Base-by-base conservation (phyloP, 2,797 vertebrate genomes). In the Melanotaenia parkinsoni region DNA sequence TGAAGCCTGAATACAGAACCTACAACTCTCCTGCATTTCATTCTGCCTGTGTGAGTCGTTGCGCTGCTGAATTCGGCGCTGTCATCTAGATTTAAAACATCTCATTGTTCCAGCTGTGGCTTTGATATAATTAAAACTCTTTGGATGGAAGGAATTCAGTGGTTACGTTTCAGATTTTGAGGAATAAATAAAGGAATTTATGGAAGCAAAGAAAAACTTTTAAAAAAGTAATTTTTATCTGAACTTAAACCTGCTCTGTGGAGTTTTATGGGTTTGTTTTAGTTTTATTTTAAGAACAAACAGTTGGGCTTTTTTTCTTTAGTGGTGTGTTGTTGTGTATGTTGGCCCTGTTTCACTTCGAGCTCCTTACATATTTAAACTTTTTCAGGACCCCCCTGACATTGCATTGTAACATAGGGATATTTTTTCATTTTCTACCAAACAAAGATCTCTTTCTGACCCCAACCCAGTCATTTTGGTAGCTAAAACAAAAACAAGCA, bases 61-160 rank as follows among this genome's bases (percentile, higher is more conserved):
- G n/a, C 5, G 43, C 71, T 45, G 43, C n/a, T n/a, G n/a, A n/a
- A n/a, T n/a, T n/a, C 35, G 18, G 70, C 63, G 78, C 47, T 9
- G 64, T 73, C 43, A 70, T 73, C 37, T 62, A 62, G 75, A 73
- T 35, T 26, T n/a, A 58, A 69, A 74, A 73, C 8, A 32, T 59
- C 28, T 33, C 20, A 2, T 1, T 68, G 72, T 65, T 58, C 54
- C 37, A 26, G 7, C 20, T 75, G 71, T 73, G n/a, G 24, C 73
- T 70, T 75, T 72, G 68, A 33, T 58, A 0, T 64, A 24, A 35
- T 66, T 53, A 59, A 77, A 65, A 61, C 13, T 58, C 7, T 66
- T 1, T 62, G 56, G 67, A 51, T 18, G 22, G 50, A 40, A 38
- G 40, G 26, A 30, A 13, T 58, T 16, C 22, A 30, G 18, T 40